A percentile compares a stretch with the other conserved stretches of the same genome.
phyloP scores from a whole-genome alignment of 1,140 invertebrate genomes.

The Drosophila equinoxialis region DNA sequence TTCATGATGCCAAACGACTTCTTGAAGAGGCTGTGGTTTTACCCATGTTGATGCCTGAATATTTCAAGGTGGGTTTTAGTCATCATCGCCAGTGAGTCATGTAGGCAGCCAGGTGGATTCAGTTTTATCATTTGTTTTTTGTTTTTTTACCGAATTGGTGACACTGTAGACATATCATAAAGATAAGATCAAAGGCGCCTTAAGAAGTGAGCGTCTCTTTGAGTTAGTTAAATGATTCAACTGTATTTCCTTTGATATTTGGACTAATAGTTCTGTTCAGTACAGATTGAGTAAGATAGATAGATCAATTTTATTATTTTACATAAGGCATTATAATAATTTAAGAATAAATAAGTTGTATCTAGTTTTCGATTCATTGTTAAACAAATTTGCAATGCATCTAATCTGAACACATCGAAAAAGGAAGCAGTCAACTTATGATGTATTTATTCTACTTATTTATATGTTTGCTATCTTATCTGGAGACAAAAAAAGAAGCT shows the following conservation, averaged over 20 bases:
- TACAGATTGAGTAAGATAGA: no score
- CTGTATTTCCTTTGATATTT: no score
- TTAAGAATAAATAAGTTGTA: no score
- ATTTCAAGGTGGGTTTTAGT: conserved; percentile 91
- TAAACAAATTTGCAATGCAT: background rate
- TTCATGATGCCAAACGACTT: conserved; percentile 96
- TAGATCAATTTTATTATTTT: no score
- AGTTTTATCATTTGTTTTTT: conserved; percentile 21
- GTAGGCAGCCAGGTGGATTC: background rate
- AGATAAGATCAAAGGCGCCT: background rate
- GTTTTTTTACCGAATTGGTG: background rate
- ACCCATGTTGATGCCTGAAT: conserved; percentile 99
- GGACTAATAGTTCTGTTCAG: no score
- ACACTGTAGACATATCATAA: background rate
- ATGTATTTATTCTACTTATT: background rate
- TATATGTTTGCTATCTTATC: conserved; percentile 7
- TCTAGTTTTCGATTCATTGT: no score
- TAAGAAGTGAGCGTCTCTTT: no score
- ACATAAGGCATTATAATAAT: no score
- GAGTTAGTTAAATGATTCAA: no score
- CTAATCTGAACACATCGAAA: background rate
- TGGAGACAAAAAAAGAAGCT: background rate
- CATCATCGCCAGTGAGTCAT: conserved; percentile 47
- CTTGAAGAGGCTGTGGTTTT: conserved; percentile 99
- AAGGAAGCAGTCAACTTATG: background rate